A percentile compares a stretch with the other conserved stretches of the same genome.
Conservation (phyloP, 2,113 vertebrate species). For the Etia nguti region DNA sequence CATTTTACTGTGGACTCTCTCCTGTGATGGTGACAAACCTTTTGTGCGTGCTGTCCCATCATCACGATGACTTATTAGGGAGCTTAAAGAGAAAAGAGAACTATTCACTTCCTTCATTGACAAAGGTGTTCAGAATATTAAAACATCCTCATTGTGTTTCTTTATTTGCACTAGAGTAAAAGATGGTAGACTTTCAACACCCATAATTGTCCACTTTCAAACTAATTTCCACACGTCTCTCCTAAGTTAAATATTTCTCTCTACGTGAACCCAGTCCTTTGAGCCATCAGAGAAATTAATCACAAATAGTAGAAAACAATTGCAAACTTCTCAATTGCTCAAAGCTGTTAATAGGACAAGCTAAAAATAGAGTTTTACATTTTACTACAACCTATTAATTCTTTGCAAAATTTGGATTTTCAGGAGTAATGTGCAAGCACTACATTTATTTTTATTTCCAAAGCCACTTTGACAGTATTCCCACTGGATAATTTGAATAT, state of each 20-base stretch:
- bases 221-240: neutral
- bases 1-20: neutral
- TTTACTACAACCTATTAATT: neutral
- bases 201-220: neutral
- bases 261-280: neutral
- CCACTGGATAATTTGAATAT: neutral
- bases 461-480: neutral
- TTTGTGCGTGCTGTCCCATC: neutral
- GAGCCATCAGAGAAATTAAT: fast-evolving
- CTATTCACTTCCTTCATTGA: neutral
- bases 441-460: neutral
- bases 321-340: neutral
- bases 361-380: neutral
- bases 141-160: neutral
- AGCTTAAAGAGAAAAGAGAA: neutral
- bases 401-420: neutral
- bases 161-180: neutral
- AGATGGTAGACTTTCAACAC: neutral
- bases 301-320: neutral
- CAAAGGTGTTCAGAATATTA: neutral
- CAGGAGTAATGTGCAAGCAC: neutral
- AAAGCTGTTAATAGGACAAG: neutral
- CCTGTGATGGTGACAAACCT: neutral
- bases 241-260: neutral
- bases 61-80: neutral